Evolutionary conservation across 2,113 vertebrate genomes (phyloP).

Genomic region (Felis chaus): DNA sequence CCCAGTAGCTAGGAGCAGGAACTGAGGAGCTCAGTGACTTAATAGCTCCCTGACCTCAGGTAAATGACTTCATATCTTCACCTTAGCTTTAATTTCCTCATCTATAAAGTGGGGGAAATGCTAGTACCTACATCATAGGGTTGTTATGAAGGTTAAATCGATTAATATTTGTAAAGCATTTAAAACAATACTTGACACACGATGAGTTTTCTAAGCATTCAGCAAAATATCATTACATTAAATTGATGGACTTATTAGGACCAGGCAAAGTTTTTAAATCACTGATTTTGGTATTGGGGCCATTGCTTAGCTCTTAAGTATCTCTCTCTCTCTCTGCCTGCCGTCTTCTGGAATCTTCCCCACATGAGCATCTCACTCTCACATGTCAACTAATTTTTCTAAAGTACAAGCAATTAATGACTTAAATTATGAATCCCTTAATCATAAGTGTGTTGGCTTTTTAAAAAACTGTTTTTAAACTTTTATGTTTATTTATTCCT

Average conservation of each 20-base stretch:
- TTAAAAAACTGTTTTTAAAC: not conserved
- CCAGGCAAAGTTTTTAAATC: not conserved
- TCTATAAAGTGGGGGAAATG: constrained; percentile 1
- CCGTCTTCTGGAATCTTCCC: not conserved
- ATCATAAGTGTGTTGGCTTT: not conserved
- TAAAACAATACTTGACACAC: not conserved
- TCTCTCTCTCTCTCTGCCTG: not conserved
- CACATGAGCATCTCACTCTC: not conserved
- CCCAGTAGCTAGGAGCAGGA: not conserved
- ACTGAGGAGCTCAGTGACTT: not conserved
- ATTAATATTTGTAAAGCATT: not conserved
- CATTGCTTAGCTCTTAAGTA: not conserved
- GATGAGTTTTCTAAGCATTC: not conserved
- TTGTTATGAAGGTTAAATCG: constrained; percentile 3
- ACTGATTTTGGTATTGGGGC: not conserved
- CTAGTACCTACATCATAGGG: not conserved
- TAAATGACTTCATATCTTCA: not conserved
- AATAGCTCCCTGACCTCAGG: not conserved
- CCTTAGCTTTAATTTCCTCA: not conserved
- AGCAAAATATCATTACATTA: not conserved
- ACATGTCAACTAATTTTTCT: not conserved
- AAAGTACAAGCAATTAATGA: not conserved
- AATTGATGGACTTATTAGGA: not conserved
- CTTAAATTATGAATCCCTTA: constrained; percentile 27
- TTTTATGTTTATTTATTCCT: not conserved